Conservation (phyloP, 2,888 invertebrate genomes). For the Sesia bembeciformis region DNA sequence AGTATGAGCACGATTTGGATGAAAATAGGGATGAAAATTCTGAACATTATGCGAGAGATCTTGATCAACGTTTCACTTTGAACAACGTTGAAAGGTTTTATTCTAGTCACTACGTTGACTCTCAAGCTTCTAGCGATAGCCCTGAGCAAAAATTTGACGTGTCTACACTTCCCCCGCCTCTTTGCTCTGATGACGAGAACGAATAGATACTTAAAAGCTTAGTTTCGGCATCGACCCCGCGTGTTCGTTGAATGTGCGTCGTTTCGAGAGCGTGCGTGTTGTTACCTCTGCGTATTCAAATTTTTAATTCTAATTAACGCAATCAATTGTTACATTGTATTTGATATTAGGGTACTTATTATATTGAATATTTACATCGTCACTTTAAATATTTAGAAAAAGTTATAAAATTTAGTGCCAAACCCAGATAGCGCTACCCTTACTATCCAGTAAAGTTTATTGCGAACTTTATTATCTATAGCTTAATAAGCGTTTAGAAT, state of each 20-base stretch:
- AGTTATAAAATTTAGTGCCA: constrained; percentile 52
- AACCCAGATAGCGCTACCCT: constrained; percentile 48
- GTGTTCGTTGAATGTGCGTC: constrained; percentile 29
- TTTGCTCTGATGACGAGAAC: constrained; percentile 83
- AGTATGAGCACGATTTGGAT: constrained; percentile 46
- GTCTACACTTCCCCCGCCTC: constrained; percentile 83
- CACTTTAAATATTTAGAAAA: constrained; percentile 33
- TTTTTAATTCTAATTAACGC: constrained; percentile 46
- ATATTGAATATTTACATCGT: constrained; percentile 44
- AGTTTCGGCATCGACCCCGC: constrained; percentile 27
- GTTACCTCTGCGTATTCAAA: constrained; percentile 34
- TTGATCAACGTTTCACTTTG: constrained; percentile 64
- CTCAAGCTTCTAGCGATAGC: constrained; percentile 77
- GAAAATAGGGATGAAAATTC: constrained; percentile 29
- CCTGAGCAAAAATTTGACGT: constrained; percentile 85
- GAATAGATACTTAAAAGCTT: constrained; percentile 38
- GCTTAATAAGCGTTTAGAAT: constrained; percentile 49
- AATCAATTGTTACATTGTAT: constrained; percentile 53
- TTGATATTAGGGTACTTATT: constrained; percentile 44
- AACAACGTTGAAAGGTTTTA: constrained; percentile 66
- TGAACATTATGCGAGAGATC: constrained; percentile 48
- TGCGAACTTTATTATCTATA: constrained; percentile 42
- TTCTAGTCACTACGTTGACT: constrained; percentile 72
- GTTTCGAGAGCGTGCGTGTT: constrained; percentile 18
- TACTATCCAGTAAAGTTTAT: constrained; percentile 33